phyloP scores from a whole-genome alignment of 2,888 invertebrate genomes.

The Latrodectus hesperus region DNA sequence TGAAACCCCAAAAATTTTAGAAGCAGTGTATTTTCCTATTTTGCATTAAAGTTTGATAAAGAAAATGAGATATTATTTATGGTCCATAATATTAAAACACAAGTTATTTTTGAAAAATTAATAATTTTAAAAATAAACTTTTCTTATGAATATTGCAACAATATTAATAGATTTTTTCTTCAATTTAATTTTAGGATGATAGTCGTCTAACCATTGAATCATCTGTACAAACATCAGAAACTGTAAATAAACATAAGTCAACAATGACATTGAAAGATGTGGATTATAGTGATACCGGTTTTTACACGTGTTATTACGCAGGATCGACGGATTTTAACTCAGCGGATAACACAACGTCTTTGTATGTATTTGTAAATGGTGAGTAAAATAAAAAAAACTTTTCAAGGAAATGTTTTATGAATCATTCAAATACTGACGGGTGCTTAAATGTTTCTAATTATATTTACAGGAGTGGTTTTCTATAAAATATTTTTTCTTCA shows the following conservation, averaged over 20 bases:
- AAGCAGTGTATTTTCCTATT: too few relatives aligned
- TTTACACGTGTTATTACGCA: conserved; percentile 75
- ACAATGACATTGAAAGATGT: conserved; percentile 64
- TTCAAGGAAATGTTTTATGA: too few relatives aligned
- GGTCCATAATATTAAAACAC: too few relatives aligned
- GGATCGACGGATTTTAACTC: conserved; percentile 74
- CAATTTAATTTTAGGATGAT: not conserved
- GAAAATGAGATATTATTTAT: too few relatives aligned
- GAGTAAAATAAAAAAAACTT: conserved; percentile 69
- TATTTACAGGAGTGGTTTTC: not conserved
- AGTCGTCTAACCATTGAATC: conserved; percentile 22
- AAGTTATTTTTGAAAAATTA: too few relatives aligned
- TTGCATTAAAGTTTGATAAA: too few relatives aligned
- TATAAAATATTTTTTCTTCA: not conserved
- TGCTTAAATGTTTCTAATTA: not conserved
- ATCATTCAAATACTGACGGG: not conserved
- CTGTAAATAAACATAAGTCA: conserved; percentile 63
- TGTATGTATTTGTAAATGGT: conserved; percentile 80
- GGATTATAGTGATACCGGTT: conserved; percentile 75
- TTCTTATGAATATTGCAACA: too few relatives aligned
- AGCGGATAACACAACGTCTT: conserved; percentile 75
- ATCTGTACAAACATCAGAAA: conserved; percentile 32
- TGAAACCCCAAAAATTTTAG: too few relatives aligned
- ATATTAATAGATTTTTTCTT: too few relatives aligned
- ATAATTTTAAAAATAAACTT: too few relatives aligned